Evolutionary conservation across 2,888 invertebrate species (phyloP).

Genomic region (Sminthurides aquaticus): DNA sequence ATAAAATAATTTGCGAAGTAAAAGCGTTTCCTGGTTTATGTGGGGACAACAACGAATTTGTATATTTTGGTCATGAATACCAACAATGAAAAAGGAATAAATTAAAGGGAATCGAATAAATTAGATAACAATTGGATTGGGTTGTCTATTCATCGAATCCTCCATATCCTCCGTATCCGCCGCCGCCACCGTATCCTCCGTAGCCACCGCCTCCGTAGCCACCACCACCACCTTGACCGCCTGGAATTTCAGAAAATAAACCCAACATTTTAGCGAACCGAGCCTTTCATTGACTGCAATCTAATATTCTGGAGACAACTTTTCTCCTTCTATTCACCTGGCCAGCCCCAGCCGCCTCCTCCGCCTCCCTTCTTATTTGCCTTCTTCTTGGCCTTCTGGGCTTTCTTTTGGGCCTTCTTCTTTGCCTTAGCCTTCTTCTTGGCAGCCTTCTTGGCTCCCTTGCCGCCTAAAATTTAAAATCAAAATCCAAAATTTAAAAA

Average conservation of each 20-base stretch:
- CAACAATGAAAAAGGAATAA: conserved; percentile 25
- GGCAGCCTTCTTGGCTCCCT: conserved; percentile 26
- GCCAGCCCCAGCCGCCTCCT: conserved; percentile 24
- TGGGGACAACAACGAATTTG: conserved; percentile 25
- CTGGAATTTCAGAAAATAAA: conserved; percentile 6
- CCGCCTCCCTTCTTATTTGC: conserved; percentile 28
- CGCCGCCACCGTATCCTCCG: conserved; percentile 32
- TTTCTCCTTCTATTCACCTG: conserved; percentile 7
- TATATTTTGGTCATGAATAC: conserved; percentile 24
- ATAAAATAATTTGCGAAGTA: conserved; percentile 6
- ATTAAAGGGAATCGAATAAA: conserved; percentile 23
- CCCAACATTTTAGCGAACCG: too few species aligned
- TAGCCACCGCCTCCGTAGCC: conserved; percentile 32
- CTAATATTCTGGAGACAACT: too few species aligned
- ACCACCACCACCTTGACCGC: conserved; percentile 6
- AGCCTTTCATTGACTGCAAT: too few species aligned
- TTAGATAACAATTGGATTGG: conserved; percentile 20
- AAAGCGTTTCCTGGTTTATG: conserved; percentile 2
- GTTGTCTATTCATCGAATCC: conserved; percentile 36
- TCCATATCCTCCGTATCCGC: conserved; percentile 34
- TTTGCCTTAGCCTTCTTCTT: conserved; percentile 41
- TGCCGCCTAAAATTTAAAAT: conserved; percentile 3
- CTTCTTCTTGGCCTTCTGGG: conserved; percentile 39
- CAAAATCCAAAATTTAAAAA: neutral
- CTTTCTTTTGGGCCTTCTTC: conserved; percentile 39